A percentile compares a stretch with the other conserved stretches of the same genome.
Evolutionary conservation across 2,797 vertebrate species (phyloP).

Genomic region (Galago senegalensis): DNA sequence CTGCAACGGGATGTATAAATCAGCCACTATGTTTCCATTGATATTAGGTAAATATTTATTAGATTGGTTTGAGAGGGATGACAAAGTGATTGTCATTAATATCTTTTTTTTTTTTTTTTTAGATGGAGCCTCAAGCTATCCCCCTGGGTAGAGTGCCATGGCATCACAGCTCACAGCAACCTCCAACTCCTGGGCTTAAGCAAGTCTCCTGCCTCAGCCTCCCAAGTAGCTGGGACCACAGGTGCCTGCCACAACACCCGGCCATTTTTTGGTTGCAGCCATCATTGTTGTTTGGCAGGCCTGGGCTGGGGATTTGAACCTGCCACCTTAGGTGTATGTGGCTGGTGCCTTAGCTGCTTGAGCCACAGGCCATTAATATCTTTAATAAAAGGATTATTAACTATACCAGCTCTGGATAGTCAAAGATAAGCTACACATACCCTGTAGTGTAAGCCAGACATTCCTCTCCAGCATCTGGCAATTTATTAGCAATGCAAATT

Average conservation of each 20-base stretch:
- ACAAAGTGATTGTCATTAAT: neutral
- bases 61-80: conserved; percentile 1
- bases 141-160: no score
- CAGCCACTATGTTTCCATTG: neutral
- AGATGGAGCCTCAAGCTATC: no score
- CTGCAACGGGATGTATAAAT: neutral
- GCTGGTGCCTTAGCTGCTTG: no score
- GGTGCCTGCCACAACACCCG: no score
- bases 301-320: no score
- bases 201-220: no score
- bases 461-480: neutral
- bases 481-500: neutral
- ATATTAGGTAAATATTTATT: neutral
- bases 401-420: neutral
- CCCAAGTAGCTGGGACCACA: no score
- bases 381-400: neutral
- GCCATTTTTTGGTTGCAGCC: no score
- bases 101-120: neutral
- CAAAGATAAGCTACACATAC: neutral
- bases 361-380: neutral
- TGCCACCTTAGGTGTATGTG: no score
- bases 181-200: no score
- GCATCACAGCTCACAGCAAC: no score
- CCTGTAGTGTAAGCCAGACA: neutral
- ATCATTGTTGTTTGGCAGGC: no score